Percentiles rank a stretch among this genome's conserved stretches.
Conservation (phyloP, 2,113 vertebrate species). For the Phylloscopus trochilus region DNA sequence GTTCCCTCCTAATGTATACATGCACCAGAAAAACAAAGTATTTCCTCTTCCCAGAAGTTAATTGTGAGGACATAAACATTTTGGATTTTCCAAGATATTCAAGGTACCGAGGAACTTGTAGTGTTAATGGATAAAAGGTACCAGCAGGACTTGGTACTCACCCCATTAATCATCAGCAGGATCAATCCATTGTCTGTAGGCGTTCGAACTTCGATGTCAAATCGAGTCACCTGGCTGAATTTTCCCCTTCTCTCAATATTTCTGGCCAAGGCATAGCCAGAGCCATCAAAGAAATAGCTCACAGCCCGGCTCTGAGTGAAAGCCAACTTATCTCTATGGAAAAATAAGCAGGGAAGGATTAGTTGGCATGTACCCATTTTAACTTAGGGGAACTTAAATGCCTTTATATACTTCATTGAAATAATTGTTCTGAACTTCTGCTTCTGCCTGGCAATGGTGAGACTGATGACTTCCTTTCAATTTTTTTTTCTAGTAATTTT, state of each 20-base stretch:
- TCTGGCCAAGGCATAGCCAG: constrained; percentile 87
- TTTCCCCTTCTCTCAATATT: constrained; percentile 88
- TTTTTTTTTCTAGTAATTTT: not conserved
- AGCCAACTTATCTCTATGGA: constrained; percentile 87
- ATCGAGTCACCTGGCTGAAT: constrained; percentile 87
- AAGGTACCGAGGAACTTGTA: not conserved
- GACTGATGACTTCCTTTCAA: not conserved
- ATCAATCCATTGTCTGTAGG: constrained; percentile 85
- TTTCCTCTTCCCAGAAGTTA: not conserved
- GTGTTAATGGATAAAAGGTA: not conserved
- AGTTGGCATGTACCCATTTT: not conserved
- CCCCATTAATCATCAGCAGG: constrained; percentile 90
- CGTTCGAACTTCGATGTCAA: constrained; percentile 93
- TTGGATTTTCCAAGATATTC: not conserved
- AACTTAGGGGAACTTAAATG: not conserved
- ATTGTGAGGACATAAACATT: not conserved
- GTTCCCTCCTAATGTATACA: not conserved
- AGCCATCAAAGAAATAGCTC: constrained; percentile 95
- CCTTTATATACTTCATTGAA: not conserved
- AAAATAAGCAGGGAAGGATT: not conserved
- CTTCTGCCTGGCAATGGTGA: not conserved
- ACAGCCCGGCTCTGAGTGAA: constrained; percentile 92
- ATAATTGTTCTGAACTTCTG: not conserved
- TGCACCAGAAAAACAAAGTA: not conserved
- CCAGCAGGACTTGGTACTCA: constrained; percentile 64